Evolutionary conservation across 92 coral and sea anemone species (phyloP).

Genomic region (Phymanthus crucifer): DNA sequence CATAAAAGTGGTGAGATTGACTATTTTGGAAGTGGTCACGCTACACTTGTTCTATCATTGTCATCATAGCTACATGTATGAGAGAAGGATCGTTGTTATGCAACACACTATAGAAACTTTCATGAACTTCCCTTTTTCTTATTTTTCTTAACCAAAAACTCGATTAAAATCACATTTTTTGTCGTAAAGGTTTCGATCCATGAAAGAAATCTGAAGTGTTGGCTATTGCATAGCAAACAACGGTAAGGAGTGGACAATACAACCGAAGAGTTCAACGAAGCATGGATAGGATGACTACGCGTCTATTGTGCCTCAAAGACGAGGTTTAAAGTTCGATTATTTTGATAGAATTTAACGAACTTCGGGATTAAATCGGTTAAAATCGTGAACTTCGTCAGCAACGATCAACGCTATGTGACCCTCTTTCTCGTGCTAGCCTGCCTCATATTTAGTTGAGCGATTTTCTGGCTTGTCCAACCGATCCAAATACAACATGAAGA

Average conservation of each 20-base stretch:
- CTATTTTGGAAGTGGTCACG: neutral
- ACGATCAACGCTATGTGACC: neutral
- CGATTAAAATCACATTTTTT: neutral
- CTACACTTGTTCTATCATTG: neutral
- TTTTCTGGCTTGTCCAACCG: too few relatives aligned
- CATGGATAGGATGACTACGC: neutral
- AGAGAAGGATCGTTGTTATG: neutral
- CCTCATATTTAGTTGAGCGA: too few relatives aligned
- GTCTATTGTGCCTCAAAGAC: neutral
- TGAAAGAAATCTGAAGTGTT: neutral
- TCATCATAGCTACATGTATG: neutral
- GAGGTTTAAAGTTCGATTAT: conserved; percentile 2
- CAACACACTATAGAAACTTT: neutral
- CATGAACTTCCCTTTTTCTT: neutral
- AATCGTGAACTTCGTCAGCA: neutral
- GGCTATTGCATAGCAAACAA: neutral
- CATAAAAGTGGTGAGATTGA: neutral
- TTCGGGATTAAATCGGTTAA: neutral
- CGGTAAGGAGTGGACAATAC: neutral
- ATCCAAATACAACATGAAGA: too few relatives aligned
- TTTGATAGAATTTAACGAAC: neutral
- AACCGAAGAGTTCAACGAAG: neutral
- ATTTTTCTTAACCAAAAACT: neutral
- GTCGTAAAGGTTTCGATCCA: neutral
- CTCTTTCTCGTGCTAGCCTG: neutral